Conservation (phyloP, 2,888 invertebrate species). For the Drosophila infuscata region DNA sequence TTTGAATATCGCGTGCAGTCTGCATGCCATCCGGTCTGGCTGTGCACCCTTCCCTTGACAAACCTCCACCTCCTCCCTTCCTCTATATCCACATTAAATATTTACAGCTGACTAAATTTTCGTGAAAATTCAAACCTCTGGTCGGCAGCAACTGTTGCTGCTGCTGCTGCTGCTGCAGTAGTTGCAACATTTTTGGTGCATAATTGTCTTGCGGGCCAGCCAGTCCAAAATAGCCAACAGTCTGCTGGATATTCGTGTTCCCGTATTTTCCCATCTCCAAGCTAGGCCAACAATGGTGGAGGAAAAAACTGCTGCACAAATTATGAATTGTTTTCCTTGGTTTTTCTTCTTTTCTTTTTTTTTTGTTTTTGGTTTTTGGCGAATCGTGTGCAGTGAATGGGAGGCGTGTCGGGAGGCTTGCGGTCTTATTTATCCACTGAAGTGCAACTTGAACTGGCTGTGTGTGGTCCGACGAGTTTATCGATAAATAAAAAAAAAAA, state of each 20-base stretch:
- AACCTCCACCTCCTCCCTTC: not conserved
- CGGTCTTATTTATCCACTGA: slow-evolving; percentile 36
- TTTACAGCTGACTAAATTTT: slow-evolving; percentile 70
- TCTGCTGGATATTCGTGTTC: slow-evolving; percentile 15
- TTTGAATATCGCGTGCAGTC: slow-evolving; percentile 35
- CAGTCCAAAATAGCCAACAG: slow-evolving; percentile 8
- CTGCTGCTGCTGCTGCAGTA: slow-evolving; percentile 29
- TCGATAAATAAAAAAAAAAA: slow-evolving; percentile 47
- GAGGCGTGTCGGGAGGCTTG: slow-evolving; percentile 54
- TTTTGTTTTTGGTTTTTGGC: slow-evolving; percentile 7
- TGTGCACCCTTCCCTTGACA: not conserved
- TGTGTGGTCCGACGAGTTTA: slow-evolving; percentile 68
- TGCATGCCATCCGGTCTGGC: slow-evolving; percentile 40
- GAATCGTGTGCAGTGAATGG: slow-evolving; percentile 54
- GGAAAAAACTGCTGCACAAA: slow-evolving; percentile 40
- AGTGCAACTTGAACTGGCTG: slow-evolving; percentile 31
- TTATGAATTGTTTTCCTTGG: slow-evolving; percentile 59
- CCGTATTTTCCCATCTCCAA: slow-evolving; percentile 19
- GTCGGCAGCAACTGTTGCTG: slow-evolving; percentile 21
- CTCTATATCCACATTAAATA: not conserved
- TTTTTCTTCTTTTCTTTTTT: slow-evolving; percentile 8
- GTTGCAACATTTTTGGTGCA: slow-evolving; percentile 63
- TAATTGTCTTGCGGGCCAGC: slow-evolving; percentile 61
- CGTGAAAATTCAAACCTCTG: slow-evolving; percentile 46
- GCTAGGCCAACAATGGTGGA: not conserved